Evolutionary conservation across 2,888 invertebrate genomes (phyloP), one percentile per base, ranked within the genome.

Genomic region (Chrysolina americana): DNA sequence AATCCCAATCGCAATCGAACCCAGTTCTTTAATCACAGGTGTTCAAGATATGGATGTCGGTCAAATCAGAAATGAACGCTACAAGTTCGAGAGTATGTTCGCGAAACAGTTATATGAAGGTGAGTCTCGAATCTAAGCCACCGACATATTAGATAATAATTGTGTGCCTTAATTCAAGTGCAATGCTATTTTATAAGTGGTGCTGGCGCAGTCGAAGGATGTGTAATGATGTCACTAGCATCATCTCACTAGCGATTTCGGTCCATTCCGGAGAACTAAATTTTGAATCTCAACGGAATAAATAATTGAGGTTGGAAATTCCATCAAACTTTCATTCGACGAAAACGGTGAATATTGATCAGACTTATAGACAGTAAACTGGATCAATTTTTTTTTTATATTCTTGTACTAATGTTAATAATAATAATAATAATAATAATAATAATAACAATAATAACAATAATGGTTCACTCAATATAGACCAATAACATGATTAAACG

Each of bases 31-130:
- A 36, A 59, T 69, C 69, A 36, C 68, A 59, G 73, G 65, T 73
- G 66, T 59, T 59, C 66, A 63, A 62, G 71, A 72, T 72, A 72
- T 74, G 80, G 81, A 84, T 83, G 82, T 84, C 84, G 84, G 84
- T 84, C 84, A 83, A 68, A 73, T 53, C 50, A 81, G 81, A 83
- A 82, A 83, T 83, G 83, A 83, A 28, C 28, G 59, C 59, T 15
- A 2, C 59, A 59, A 59, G 59, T 59, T 59, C 81, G 82, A 81
- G 80, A 77, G 76, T 81, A 81, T 78, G 78, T 77, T 79, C 80
- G 81, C 82, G 76, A 81, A 81, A 83, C 83, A 79, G 82, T 83
- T 84, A 83, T 83, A 83, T 83, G 82, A 81, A 74, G 66, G 74
- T 71, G 65, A 65, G 62, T 48, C 68, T 66, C 68, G 68, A 63